Conservation (phyloP, 2,113 vertebrate genomes). For the Xenopus borealis region DNA sequence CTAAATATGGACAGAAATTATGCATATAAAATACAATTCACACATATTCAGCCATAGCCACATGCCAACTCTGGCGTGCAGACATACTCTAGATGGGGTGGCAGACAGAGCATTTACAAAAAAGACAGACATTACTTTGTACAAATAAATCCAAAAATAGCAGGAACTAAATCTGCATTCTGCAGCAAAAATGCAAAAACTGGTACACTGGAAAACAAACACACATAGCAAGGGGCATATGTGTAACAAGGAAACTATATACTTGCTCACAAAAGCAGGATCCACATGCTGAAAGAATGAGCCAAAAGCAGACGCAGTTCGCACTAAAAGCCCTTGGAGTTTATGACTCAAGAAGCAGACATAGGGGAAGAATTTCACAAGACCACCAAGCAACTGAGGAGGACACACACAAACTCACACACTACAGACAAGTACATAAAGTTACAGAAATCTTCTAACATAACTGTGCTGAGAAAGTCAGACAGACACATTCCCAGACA, state of each 20-base stretch:
- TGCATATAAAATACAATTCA: too few relatives aligned
- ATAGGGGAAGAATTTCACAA: background rate
- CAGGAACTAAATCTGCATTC: background rate
- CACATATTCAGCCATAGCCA: too few relatives aligned
- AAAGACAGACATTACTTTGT: background rate
- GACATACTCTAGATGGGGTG: background rate
- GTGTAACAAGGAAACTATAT: constrained; percentile 2
- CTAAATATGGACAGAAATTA: too few relatives aligned
- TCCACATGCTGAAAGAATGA: constrained; percentile 4
- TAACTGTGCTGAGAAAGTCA: constrained; percentile 18
- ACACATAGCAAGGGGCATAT: background rate
- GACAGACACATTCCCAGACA: constrained; percentile 39
- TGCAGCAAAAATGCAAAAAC: background rate
- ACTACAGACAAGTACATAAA: constrained; percentile 28
- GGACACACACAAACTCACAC: constrained; percentile 16
- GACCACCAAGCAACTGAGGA: constrained; percentile 7
- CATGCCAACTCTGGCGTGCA: background rate
- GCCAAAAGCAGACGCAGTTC: constrained; percentile 15
- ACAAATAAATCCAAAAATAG: background rate
- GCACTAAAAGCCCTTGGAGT: constrained; percentile 15
- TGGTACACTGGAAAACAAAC: background rate
- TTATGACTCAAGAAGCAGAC: constrained; percentile 28
- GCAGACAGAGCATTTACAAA: background rate
- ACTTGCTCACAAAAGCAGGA: constrained; percentile 16
- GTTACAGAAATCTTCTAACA: constrained; percentile 28